These are phyloP conservation scores for Drosophila trapezifrons DNA, from an alignment of 1,140 invertebrate genomes.

Conservation along the genomic window DNA sequence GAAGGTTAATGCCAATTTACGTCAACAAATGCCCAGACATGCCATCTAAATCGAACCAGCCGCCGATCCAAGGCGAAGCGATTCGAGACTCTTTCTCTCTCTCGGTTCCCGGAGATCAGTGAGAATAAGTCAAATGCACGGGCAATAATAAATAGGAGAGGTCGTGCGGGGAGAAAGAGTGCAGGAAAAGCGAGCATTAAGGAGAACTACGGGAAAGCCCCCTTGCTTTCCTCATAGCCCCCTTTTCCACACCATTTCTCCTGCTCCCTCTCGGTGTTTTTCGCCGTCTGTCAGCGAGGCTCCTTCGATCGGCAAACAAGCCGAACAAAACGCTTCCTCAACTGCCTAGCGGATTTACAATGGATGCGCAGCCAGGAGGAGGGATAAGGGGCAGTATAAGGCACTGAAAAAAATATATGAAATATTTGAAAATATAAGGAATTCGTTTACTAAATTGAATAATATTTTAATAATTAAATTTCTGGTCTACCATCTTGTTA, in stretches of 20 bases:
- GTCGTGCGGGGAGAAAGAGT: constrained; percentile 22
- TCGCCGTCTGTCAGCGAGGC: constrained; percentile 49
- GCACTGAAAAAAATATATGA: constrained; percentile 5
- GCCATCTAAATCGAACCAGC: constrained; percentile 53
- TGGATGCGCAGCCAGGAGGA: constrained; percentile 51
- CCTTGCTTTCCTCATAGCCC: constrained; percentile 1
- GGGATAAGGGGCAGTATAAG: neutral
- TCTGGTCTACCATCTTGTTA: no score
- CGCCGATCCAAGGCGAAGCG: constrained; percentile 29
- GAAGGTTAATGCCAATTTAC: constrained; percentile 77
- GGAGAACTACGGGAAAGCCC: constrained; percentile 30
- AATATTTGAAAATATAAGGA: fast-evolving
- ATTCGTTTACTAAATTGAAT: neutral
- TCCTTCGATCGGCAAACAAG: constrained; percentile 76
- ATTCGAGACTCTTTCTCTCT: constrained; percentile 26
- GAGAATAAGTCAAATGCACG: constrained; percentile 76
- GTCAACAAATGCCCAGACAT: constrained; percentile 68
- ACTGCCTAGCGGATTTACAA: constrained; percentile 75
- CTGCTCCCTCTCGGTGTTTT: constrained; percentile 2
- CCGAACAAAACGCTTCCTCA: constrained; percentile 81
- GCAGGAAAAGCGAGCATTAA: constrained; percentile 40
- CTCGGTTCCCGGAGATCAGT: constrained; percentile 34
- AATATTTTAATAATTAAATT: no score
- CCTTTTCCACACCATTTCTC: neutral
- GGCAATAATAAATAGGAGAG: constrained; percentile 73